A percentile compares a stretch with the other conserved stretches of the same genome.
These are phyloP conservation scores for Epicampocera succincta DNA, from an alignment of 2,888 invertebrate species.

Conservation along the genomic window DNA sequence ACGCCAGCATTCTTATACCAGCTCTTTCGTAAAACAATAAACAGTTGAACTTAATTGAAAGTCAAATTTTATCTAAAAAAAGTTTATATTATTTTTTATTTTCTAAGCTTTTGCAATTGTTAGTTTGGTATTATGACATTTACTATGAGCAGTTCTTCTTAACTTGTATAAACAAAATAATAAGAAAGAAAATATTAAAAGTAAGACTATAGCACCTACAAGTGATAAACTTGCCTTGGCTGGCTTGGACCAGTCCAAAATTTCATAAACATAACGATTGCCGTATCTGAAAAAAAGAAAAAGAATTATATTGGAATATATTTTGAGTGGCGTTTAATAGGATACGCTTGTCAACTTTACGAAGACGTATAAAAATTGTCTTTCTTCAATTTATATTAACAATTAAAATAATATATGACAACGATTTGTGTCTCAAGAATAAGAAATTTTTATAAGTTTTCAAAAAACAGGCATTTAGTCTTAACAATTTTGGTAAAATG, in stretches of 20 bases:
- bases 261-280: conserved; percentile 86
- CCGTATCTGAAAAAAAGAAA: conserved; percentile 81
- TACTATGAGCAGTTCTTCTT: conserved; percentile 58
- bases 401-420: too few species aligned
- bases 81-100: background rate
- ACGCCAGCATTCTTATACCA: conserved; percentile 31
- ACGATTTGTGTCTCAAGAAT: too few species aligned
- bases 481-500: too few species aligned
- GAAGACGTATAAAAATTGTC: too few species aligned
- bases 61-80: background rate
- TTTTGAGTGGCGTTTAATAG: too few species aligned
- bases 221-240: conserved; percentile 77
- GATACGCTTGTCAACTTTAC: too few species aligned
- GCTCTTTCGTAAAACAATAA: conserved; percentile 1
- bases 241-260: conserved; percentile 88
- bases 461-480: too few species aligned
- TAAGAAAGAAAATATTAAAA: conserved; percentile 72
- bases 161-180: conserved; percentile 73
- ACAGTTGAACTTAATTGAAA: background rate
- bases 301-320: too few species aligned
- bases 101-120: conserved; percentile 49
- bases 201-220: conserved; percentile 72
- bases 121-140: conserved; percentile 54
- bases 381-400: too few species aligned
- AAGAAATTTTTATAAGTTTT: too few species aligned